Evolutionary conservation across 1,140 invertebrate genomes (phyloP).

Genomic region (Vanessa tameamea): DNA sequence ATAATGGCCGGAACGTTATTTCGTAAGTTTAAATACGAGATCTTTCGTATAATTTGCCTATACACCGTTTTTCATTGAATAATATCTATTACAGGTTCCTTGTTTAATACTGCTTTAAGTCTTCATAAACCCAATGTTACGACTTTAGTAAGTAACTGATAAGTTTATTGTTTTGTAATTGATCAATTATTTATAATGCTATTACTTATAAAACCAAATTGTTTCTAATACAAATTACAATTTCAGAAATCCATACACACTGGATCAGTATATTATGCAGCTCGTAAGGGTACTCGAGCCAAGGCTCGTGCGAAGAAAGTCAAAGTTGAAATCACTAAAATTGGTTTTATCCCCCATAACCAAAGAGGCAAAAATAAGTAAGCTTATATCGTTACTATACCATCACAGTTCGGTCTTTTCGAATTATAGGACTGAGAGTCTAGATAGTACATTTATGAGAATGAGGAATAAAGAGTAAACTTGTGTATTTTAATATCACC

Average conservation of each 20-base stretch:
- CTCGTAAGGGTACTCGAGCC: conserved; percentile 88
- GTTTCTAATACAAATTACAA: conserved; percentile 10
- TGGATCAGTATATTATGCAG: conserved; percentile 81
- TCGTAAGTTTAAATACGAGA: conserved; percentile 49
- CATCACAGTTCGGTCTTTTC: no score
- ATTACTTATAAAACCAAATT: no score
- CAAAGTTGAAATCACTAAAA: conserved; percentile 86
- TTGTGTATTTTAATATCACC: no score
- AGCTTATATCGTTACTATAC: conserved; percentile 13
- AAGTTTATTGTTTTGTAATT: no score
- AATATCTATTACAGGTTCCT: conserved; percentile 58
- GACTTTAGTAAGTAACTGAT: conserved; percentile 55
- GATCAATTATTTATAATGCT: no score
- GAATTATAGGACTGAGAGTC: no score
- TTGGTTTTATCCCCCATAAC: conserved; percentile 84
- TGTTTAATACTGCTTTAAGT: conserved; percentile 52
- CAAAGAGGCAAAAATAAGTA: conserved; percentile 78
- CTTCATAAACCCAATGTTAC: conserved; percentile 50
- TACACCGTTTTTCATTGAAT: not conserved
- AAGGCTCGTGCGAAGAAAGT: conserved; percentile 86
- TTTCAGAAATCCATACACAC: conserved; percentile 67
- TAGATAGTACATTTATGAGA: no score
- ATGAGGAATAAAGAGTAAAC: no score
- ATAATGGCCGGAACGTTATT: conserved; percentile 63
- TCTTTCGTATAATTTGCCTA: not conserved